These are phyloP conservation scores for Parnassius mnemosyne DNA, from an alignment of 2,888 invertebrate species.

Conservation along the genomic window DNA sequence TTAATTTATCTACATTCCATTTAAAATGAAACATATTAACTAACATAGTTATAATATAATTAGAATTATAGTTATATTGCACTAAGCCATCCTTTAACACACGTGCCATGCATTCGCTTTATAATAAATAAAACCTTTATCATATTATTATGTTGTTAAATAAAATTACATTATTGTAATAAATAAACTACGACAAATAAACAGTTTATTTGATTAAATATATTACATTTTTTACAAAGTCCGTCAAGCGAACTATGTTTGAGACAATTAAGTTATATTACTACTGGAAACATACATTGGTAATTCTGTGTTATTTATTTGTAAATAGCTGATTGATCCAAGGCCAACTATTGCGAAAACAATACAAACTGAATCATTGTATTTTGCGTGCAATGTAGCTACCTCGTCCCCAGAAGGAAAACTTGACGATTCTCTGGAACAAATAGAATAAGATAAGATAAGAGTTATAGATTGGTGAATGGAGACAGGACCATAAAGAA, in stretches of 20 bases:
- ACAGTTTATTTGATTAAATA: constrained; percentile 11
- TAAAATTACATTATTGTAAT: constrained; percentile 2
- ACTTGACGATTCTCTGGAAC: constrained; percentile 55
- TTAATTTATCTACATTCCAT: background rate
- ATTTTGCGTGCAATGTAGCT: constrained; percentile 48
- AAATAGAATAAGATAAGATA: constrained; percentile 18
- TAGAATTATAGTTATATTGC: constrained; percentile 32
- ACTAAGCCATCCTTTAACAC: constrained; percentile 51
- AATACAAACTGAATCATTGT: constrained; percentile 54
- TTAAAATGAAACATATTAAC: background rate
- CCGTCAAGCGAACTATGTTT: constrained; percentile 22
- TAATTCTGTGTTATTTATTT: constrained; percentile 59
- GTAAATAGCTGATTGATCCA: constrained; percentile 65
- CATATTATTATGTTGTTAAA: background rate
- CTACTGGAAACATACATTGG: constrained; percentile 50
- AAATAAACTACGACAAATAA: constrained; percentile 7
- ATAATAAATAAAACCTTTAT: constrained; percentile 17
- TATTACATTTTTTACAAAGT: constrained; percentile 3
- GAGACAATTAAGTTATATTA: constrained; percentile 33
- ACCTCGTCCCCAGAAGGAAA: constrained; percentile 54
- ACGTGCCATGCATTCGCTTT: constrained; percentile 52
- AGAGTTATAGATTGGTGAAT: too few species aligned
- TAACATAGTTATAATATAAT: constrained; percentile 12
- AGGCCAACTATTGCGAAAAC: constrained; percentile 68
- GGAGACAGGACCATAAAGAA: too few species aligned